Base-by-base conservation (phyloP, 1,140 invertebrate species). In the Battus philenor region DNA sequence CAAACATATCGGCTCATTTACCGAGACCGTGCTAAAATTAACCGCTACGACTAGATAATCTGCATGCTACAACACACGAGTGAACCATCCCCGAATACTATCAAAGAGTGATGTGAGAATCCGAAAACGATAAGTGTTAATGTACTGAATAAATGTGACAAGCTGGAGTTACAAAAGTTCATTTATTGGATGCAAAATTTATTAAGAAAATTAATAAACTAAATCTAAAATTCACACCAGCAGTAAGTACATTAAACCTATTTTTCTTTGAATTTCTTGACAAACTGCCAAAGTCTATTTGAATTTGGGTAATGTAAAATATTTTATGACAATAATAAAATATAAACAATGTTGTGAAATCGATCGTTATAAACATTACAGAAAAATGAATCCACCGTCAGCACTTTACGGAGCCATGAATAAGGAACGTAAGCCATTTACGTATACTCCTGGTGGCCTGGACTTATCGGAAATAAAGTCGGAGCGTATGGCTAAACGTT, bases 381-480 rank as follows among this genome's bases (percentile, higher is more conserved):
- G 77, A 59, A 66, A 68, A 36, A 85, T 83, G 77, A 93, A 94
- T 80, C 93, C 95, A 30, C 95, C 95, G 43, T 90, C 93, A 29
- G 94, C 93, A 22, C 92, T 98, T 30, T 93, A 95, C 65, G 94
- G 95, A 68, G 94, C 95, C 7, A 96, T 97, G 81, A 73, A 63
- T 56, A 70, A 74, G 17, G 96, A 98, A 68, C 97, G 96, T 71
- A 97, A 96, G 73, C 95, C 96, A 4, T 98, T 97, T 79, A 97
- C 96, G 1, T 98, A 98, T 76, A 97, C 95, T 4, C 96, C 95
- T 1, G 94, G 94, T 8, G 96, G 96, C 45, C 88, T 98, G 34
- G 94, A 98, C 78, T 88, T 98, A 4, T 95, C 94, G 0, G 93
- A 97, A 82, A 96, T 97, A 26, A 90, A 93, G 54, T 96, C 94